A percentile compares a stretch with the other conserved stretches of the same genome.
Evolutionary conservation across 2,888 invertebrate genomes (phyloP).

Genomic region (Loripinus fragilis): DNA sequence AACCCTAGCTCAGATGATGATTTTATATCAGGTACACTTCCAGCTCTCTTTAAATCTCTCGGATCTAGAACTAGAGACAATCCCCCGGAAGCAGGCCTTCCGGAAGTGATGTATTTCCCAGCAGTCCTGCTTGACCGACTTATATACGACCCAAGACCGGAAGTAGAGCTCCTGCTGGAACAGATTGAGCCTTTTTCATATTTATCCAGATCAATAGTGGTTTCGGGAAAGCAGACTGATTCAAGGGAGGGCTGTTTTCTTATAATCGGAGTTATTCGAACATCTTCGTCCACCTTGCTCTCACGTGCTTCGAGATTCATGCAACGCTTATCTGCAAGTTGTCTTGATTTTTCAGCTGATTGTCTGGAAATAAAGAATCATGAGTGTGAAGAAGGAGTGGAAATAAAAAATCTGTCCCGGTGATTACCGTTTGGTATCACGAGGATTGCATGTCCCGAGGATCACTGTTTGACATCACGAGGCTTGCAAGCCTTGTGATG

Average conservation of each 20-base stretch:
- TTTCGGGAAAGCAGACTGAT: conserved; percentile 33
- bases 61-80: background rate
- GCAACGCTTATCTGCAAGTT: conserved; percentile 57
- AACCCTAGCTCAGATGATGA: background rate
- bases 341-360: conserved; percentile 53
- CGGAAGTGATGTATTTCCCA: background rate
- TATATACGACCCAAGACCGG: conserved; percentile 45
- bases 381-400: no score
- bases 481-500: no score
- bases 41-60: conserved; percentile 25
- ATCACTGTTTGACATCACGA: no score
- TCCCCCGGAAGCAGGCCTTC: background rate
- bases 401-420: no score
- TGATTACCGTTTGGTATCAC: no score
- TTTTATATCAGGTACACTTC: conserved; percentile 42
- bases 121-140: conserved; percentile 30
- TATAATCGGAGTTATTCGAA: conserved; percentile 19
- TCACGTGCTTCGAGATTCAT: conserved; percentile 41
- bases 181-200: conserved; percentile 42
- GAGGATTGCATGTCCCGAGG: no score
- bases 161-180: conserved; percentile 50
- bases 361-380: no score
- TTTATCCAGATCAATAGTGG: conserved; percentile 15
- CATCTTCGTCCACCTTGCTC: conserved; percentile 37
- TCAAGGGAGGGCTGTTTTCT: conserved; percentile 37